Conservation (phyloP, 2,888 invertebrate genomes). For the Oegoconia quadripuncta region DNA sequence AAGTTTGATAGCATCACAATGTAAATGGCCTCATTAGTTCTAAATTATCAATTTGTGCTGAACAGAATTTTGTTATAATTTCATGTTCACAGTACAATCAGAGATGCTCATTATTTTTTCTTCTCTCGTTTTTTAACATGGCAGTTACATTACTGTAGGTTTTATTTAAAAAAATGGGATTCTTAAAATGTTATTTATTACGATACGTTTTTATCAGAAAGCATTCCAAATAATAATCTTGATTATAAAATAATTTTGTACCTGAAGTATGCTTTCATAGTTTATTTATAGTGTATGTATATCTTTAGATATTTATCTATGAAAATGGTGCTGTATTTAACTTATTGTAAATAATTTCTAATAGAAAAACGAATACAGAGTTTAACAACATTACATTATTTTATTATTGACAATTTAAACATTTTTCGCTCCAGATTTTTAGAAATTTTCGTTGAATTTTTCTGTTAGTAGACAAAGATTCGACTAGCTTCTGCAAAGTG, state of each 20-base stretch:
- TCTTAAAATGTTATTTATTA: neutral
- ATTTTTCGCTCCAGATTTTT: constrained; percentile 68
- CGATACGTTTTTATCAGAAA: neutral
- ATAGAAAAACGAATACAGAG: constrained; percentile 27
- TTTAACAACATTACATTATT: constrained; percentile 37
- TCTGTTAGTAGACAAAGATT: constrained; percentile 38
- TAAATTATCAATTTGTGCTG: too few species aligned
- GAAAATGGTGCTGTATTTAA: constrained; percentile 57
- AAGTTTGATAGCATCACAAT: too few species aligned
- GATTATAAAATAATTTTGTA: constrained; percentile 37
- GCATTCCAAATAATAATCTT: neutral
- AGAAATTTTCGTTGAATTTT: constrained; percentile 58
- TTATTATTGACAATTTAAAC: constrained; percentile 50
- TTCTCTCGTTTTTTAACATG: too few species aligned
- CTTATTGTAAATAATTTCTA: constrained; percentile 41
- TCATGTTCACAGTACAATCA: too few species aligned
- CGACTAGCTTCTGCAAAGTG: constrained; percentile 44
- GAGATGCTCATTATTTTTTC: too few species aligned
- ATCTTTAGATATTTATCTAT: constrained; percentile 32
- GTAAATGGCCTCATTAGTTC: too few species aligned
- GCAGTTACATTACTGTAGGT: too few species aligned
- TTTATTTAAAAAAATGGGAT: too few species aligned
- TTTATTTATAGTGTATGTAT: neutral
- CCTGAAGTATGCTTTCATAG: constrained; percentile 40
- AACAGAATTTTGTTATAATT: too few species aligned